Evolutionary conservation across 1,140 invertebrate genomes (phyloP), one percentile per base, ranked within the genome.

Genomic region (Meloidogyne chitwoodi): DNA sequence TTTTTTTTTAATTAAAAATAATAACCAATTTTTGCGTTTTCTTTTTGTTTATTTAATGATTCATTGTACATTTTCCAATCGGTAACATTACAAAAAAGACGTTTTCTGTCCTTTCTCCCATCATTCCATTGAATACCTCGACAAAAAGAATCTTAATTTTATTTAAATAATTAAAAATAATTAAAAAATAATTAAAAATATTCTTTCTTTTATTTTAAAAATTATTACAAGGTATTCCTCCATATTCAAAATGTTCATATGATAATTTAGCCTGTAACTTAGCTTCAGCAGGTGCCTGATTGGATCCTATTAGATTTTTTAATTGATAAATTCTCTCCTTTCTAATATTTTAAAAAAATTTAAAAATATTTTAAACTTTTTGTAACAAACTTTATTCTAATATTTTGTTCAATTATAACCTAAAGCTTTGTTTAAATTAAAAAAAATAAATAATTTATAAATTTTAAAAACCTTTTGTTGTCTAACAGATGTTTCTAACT

Each of bases 31-130:
- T 38, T 31, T 48, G 24, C 5, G 41, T 29, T 34, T 76, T 29
- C 56, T 67, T 38, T 24, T 74, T 41, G 38, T 29, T 74, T n/a
- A n/a, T 19, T 65, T 31, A 74, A 27, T 65, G 68, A 68, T 63
- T 71, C 75, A 27, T 76, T 69, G 38, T 68, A 76, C 22, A 64
- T 26, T 5, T 56, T 73, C 75, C 75, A 76, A 41, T 70, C 41
- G 27, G 63, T 68, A 29, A 76, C 75, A n/a, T 24, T 34, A 69
- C 75, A 76, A 62, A 61, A 73, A 19, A 76, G 48, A 12, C 75
- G n/a, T 38, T 63, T 71, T 19, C 56, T 26, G 2, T 74, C 69
- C 12, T 24, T 10, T 41, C 29, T 41, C 16, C 75, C 75, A 16
- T 48, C 48, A n/a, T 61, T 22, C 31, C 38, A 44, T 44, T 34